Evolutionary conservation across 2,888 invertebrate genomes (phyloP).

Genomic region (Melieria omissa): DNA sequence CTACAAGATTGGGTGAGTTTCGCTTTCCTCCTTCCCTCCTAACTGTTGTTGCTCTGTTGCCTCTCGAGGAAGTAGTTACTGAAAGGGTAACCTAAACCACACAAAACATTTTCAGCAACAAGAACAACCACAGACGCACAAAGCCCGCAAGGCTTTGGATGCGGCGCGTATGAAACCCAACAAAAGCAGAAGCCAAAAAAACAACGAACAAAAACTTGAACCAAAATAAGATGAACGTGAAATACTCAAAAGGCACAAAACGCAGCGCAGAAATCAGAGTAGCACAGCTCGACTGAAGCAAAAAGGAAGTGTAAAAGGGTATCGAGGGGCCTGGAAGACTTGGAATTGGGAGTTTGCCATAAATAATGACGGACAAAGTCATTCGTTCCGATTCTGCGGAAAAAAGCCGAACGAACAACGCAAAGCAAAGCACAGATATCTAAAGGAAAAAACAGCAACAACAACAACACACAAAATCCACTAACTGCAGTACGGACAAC

Average conservation of each 20-base stretch:
- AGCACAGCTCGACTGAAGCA: background rate
- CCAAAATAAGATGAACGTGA: background rate
- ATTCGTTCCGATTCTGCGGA: constrained; percentile 58
- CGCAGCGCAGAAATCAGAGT: background rate
- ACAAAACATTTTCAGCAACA: background rate
- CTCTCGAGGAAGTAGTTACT: too few relatives aligned
- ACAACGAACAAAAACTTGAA: background rate
- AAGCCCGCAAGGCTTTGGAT: background rate
- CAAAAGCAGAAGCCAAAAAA: background rate
- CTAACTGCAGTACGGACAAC: constrained; percentile 35
- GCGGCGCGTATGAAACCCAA: background rate
- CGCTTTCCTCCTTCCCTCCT: too few relatives aligned
- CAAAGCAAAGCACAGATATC: constrained; percentile 8
- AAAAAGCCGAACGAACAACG: constrained; percentile 41
- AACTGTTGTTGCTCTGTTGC: too few relatives aligned
- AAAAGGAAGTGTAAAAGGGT: background rate
- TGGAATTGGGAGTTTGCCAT: constrained; percentile 46
- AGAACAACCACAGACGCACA: background rate
- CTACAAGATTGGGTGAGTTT: too few relatives aligned
- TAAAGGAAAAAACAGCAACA: constrained; percentile 25
- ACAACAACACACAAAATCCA: constrained; percentile 35
- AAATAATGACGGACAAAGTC: constrained; percentile 62
- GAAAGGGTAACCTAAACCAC: background rate
- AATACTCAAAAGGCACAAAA: background rate
- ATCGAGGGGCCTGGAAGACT: background rate